A percentile compares a stretch with the other conserved stretches of the same genome.
These are phyloP conservation scores for Drosophila pseudoananassae DNA, from an alignment of 1,140 invertebrate species.

Conservation along the genomic window DNA sequence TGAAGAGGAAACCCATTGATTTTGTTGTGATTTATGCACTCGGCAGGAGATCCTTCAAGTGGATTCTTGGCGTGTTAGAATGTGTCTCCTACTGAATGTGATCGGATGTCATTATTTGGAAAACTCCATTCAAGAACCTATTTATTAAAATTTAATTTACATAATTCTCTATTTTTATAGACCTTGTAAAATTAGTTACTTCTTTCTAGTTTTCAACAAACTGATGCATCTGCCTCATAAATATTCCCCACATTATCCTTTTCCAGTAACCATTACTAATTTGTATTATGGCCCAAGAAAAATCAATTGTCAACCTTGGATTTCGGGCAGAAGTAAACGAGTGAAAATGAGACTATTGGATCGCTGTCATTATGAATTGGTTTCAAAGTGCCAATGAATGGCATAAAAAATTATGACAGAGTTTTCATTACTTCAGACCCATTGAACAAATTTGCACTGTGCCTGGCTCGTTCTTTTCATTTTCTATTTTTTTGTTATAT, in stretches of 20 bases:
- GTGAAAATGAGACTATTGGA: conserved; percentile 27
- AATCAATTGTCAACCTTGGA: conserved; percentile 63
- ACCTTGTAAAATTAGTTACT: background rate
- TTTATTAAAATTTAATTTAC: background rate
- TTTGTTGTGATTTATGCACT: conserved; percentile 51
- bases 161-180: background rate
- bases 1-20: conserved; percentile 30
- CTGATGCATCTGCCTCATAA: conserved; percentile 46
- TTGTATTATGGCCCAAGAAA: conserved; percentile 52
- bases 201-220: background rate
- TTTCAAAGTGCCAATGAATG: conserved; percentile 71
- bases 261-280: conserved; percentile 47
- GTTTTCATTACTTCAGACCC: conserved; percentile 66
- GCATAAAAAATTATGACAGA: conserved; percentile 64
- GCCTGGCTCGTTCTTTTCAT: conserved; percentile 3
- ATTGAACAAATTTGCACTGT: conserved; percentile 72
- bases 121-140: background rate
- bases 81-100: background rate
- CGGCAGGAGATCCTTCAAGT: conserved; percentile 28
- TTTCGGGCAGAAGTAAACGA: conserved; percentile 10
- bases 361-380: conserved; percentile 57
- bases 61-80: background rate
- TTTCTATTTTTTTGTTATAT: conserved; percentile 46
- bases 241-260: conserved; percentile 5
- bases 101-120: background rate